Evolutionary conservation across 2,113 vertebrate genomes (phyloP).

Genomic region (Mandrillus leucophaeus): DNA sequence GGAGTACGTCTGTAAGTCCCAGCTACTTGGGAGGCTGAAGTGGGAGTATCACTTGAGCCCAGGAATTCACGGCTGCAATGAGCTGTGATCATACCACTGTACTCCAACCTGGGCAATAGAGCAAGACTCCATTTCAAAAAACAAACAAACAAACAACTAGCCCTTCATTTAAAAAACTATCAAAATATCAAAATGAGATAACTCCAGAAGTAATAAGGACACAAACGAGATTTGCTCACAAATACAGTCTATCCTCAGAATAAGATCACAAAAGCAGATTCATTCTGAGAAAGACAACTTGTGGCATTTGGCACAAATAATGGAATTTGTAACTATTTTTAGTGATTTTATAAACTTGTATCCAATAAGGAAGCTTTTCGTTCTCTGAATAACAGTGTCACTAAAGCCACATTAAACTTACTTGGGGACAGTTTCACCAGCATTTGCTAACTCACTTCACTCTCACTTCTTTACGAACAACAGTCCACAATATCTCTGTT

Average conservation of each 20-base stretch:
- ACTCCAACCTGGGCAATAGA: too few relatives aligned
- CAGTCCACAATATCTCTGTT: background rate
- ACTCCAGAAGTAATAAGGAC: conserved; percentile 26
- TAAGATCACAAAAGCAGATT: conserved; percentile 29
- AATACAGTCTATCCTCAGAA: background rate
- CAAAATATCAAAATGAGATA: background rate
- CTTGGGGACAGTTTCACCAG: background rate
- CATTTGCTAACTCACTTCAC: background rate
- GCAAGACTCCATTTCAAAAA: too few relatives aligned
- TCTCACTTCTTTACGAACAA: background rate
- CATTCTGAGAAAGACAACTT: background rate
- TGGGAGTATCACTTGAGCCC: too few relatives aligned
- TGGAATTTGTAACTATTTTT: background rate
- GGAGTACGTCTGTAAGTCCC: too few relatives aligned
- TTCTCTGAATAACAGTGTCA: background rate
- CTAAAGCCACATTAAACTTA: background rate
- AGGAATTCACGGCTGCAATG: too few relatives aligned
- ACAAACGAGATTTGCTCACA: conserved; percentile 14
- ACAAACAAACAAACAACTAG: background rate
- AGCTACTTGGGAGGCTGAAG: too few relatives aligned
- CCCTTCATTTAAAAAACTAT: conserved; percentile 12
- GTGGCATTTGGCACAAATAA: background rate
- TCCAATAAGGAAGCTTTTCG: background rate
- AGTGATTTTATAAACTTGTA: background rate
- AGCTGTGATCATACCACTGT: too few relatives aligned